Evolutionary conservation across 2,113 vertebrate species (phyloP).

Genomic region (Casuarius casuarius): DNA sequence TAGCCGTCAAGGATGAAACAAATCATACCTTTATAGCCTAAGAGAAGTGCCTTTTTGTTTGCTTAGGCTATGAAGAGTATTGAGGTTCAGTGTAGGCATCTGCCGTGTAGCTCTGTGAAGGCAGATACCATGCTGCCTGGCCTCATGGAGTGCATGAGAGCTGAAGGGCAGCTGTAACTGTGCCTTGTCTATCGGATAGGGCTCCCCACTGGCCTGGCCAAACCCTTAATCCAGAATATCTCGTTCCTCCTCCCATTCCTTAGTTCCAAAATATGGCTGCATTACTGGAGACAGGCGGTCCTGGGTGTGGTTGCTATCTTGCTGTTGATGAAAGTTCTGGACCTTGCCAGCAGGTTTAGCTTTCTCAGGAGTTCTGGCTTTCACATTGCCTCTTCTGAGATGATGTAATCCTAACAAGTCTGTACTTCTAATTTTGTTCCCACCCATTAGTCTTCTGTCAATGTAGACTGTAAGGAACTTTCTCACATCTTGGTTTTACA

Average conservation of each 20-base stretch:
- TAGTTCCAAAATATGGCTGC: background rate
- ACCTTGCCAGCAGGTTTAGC: constrained; percentile 1
- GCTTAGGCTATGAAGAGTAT: background rate
- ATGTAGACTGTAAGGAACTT: background rate
- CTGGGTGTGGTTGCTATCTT: background rate
- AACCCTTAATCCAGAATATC: background rate
- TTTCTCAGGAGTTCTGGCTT: constrained; percentile 28
- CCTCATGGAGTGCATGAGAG: background rate
- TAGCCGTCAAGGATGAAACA: background rate
- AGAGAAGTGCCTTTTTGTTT: background rate
- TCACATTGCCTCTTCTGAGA: background rate
- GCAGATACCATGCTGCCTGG: too few species aligned
- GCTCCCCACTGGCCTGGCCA: background rate
- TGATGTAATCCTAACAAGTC: constrained; percentile 33
- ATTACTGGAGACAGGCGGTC: constrained; percentile 7
- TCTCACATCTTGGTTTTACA: background rate
- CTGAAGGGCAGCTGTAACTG: too few species aligned
- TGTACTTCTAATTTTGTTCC: constrained; percentile 1
- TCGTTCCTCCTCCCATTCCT: background rate
- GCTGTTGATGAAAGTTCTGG: constrained; percentile 12
- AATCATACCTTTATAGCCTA: background rate
- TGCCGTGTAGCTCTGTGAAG: rapidly evolving
- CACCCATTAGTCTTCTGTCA: background rate
- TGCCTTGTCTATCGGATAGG: background rate
- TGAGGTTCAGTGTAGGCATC: background rate